Evolutionary conservation across 2,888 invertebrate species (phyloP), one percentile per base, ranked within the genome.

Genomic region (Erpobdella octoculata): DNA sequence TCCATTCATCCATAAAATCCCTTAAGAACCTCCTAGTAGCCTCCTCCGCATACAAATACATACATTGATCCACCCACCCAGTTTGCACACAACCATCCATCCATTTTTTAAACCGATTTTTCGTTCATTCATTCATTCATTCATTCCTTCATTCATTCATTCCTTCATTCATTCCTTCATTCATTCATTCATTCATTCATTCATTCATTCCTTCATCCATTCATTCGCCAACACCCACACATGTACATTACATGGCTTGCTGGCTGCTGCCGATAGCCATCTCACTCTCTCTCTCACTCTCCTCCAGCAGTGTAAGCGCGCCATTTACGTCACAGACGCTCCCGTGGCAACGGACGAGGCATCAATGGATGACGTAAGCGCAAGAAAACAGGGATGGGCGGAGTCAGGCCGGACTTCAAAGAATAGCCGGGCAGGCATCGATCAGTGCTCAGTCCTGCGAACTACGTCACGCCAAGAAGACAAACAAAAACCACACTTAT

Each of bases 361-460:
- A 53, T 53, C 53, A 53, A 53, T 53, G 53, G 28, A 28, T 53
- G 53, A 53, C 53, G 53, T 53, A 53, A n/a, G 21, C n/a, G n/a
- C n/a, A n/a, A n/a, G n/a, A n/a, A n/a, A n/a, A n/a, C n/a, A n/a
- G 15, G 28, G 53, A 8, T 53, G 53, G 53, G 53, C 53, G 53
- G 53, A 53, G 53, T 28, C 15, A 4, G n/a, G n/a, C n/a, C n/a
- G n/a, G n/a, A n/a, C n/a, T n/a, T n/a, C n/a, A n/a, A n/a, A n/a
- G n/a, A n/a, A n/a, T n/a, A n/a, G n/a, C n/a, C n/a, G n/a, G n/a
- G n/a, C n/a, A n/a, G n/a, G n/a, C n/a, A n/a, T n/a, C n/a, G n/a
- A n/a, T n/a, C n/a, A n/a, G n/a, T n/a, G n/a, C n/a, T n/a, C n/a
- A n/a, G n/a, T n/a, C n/a, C n/a, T n/a, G n/a, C n/a, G n/a, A n/a